These are phyloP conservation scores for Lycocerus yunnanus DNA, from an alignment of 2,888 invertebrate species.

Conservation along the genomic window DNA sequence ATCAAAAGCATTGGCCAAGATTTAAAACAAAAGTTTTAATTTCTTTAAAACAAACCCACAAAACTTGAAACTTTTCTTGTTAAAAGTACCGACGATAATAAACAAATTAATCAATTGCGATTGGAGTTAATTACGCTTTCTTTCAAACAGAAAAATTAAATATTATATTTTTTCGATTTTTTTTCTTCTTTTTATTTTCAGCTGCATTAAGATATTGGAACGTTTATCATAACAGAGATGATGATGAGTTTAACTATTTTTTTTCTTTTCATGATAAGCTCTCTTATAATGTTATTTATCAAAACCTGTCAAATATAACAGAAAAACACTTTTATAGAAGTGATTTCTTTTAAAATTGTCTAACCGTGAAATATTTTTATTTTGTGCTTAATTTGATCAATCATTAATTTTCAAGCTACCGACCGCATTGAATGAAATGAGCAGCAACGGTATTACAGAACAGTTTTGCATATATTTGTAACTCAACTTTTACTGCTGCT, in stretches of 20 bases:
- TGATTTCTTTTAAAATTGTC: slow-evolving; percentile 1
- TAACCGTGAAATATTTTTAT: neutral
- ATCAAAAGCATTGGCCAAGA: slow-evolving; percentile 4
- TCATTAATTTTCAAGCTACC: neutral
- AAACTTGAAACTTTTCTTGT: neutral
- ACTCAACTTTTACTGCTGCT: neutral
- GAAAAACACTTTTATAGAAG: neutral
- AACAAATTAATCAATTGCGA: neutral
- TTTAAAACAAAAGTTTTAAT: slow-evolving; percentile 18
- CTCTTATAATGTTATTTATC: neutral
- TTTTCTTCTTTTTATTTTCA: neutral
- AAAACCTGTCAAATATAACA: neutral
- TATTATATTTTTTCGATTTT: neutral
- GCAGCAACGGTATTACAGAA: neutral
- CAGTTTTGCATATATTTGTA: neutral
- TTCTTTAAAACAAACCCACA: slow-evolving; percentile 3
- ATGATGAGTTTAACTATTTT: neutral
- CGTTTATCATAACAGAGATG: neutral
- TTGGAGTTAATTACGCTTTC: neutral
- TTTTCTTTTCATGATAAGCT: neutral
- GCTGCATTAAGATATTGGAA: neutral
- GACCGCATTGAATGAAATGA: neutral
- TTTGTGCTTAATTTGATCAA: neutral
- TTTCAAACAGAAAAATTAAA: neutral
- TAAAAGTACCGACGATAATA: neutral